Evolutionary conservation across 2,797 vertebrate genomes (phyloP).

Genomic region (Onychomys torridus): DNA sequence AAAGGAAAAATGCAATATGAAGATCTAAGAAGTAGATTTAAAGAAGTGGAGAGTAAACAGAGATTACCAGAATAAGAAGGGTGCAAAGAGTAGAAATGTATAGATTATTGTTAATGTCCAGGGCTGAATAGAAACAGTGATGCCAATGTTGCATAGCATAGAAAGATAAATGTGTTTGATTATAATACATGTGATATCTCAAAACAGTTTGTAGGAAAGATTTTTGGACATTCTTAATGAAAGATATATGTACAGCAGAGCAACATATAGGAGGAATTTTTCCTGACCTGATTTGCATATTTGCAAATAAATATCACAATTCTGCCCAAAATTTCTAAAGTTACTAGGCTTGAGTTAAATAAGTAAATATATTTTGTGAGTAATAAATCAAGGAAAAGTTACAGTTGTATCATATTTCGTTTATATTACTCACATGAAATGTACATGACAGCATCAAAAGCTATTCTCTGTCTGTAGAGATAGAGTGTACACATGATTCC

Average conservation of each 20-base stretch:
- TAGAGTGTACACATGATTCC: too few species aligned
- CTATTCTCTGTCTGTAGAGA: not conserved
- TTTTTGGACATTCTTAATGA: not conserved
- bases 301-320: not conserved
- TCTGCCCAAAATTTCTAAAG: not conserved
- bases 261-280: not conserved
- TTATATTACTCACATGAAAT: not conserved
- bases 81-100: not conserved
- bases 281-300: not conserved
- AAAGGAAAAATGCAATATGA: not conserved
- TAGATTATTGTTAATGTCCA: not conserved
- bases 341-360: not conserved
- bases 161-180: not conserved
- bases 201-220: not conserved
- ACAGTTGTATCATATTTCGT: not conserved
- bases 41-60: not conserved
- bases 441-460: not conserved
- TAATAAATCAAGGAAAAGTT: not conserved
- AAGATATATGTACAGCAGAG: not conserved
- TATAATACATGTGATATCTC: not conserved
- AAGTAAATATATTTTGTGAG: too few species aligned
- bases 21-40: not conserved
- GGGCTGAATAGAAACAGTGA: not conserved
- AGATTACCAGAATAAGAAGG: not conserved
- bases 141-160: not conserved